A percentile compares a stretch with the other conserved stretches of the same genome.
phyloP scores from a whole-genome alignment of 2,888 invertebrate genomes.

The Diarsia rubi region DNA sequence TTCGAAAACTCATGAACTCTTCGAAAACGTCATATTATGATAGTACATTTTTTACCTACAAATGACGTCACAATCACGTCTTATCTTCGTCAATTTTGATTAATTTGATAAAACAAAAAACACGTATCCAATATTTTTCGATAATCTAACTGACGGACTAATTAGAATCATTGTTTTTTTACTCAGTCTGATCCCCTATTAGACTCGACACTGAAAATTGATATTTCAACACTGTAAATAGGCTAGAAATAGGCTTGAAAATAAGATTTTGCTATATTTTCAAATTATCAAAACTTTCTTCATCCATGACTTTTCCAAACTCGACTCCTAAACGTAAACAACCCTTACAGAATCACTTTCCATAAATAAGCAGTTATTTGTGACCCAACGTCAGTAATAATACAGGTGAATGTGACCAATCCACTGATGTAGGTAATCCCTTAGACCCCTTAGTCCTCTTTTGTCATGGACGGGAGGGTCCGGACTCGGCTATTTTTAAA shows the following conservation, averaged over 20 bases:
- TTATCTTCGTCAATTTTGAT: no score
- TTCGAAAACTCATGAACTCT: no score
- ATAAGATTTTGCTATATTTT: neutral
- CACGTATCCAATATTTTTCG: no score
- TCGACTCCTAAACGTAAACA: constrained; percentile 4
- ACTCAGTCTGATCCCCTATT: no score
- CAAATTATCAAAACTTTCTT: neutral
- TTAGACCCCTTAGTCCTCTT: constrained; percentile 8
- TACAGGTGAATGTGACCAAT: constrained; percentile 31
- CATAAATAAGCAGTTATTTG: constrained; percentile 14
- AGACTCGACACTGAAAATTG: neutral
- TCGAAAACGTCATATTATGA: no score
- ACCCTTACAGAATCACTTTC: constrained; percentile 5
- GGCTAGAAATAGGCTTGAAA: neutral
- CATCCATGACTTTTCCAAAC: neutral
- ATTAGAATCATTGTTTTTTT: no score
- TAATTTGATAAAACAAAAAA: no score
- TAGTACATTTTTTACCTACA: no score
- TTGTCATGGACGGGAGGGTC: constrained; percentile 1
- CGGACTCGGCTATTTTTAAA: constrained; percentile 35
- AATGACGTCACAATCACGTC: no score
- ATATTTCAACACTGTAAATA: neutral
- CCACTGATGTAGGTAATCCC: constrained; percentile 38
- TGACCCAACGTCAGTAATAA: constrained; percentile 9
- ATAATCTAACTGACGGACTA: no score